phyloP scores from a whole-genome alignment of 2,113 vertebrate genomes.

The Nesoenas mayeri region DNA sequence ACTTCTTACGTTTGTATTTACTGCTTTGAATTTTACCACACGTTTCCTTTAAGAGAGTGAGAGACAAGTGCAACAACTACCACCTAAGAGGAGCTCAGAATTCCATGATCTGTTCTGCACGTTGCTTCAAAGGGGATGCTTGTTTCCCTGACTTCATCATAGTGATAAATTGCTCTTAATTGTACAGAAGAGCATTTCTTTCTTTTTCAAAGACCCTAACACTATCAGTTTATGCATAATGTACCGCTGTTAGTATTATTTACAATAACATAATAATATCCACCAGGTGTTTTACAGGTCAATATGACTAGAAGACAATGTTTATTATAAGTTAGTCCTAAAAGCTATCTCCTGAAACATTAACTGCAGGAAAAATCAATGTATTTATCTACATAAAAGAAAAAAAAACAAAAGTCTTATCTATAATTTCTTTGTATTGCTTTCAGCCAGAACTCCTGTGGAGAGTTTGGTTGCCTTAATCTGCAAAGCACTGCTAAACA shows the following conservation, averaged over 20 bases:
- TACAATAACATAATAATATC: background rate
- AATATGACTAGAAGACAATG: background rate
- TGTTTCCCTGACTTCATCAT: background rate
- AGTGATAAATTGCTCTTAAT: background rate
- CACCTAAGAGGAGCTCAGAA: background rate
- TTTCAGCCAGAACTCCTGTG: background rate
- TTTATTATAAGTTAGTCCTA: background rate
- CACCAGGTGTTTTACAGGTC: background rate
- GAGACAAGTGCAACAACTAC: background rate
- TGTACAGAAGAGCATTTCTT: background rate
- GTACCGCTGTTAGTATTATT: background rate
- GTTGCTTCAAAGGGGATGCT: background rate
- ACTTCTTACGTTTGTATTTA: background rate
- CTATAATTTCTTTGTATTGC: background rate
- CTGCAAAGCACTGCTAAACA: background rate
- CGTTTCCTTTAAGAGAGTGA: background rate
- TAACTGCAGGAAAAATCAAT: background rate
- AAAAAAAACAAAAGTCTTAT: background rate
- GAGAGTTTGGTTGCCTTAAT: background rate
- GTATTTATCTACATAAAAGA: background rate
- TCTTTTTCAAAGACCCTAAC: background rate
- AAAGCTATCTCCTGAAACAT: background rate
- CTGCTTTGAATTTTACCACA: background rate
- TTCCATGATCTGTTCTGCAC: background rate
- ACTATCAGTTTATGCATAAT: background rate